These are phyloP conservation scores for Chlorodrepanis virens DNA, from an alignment of 2,113 vertebrate species.

Conservation along the genomic window DNA sequence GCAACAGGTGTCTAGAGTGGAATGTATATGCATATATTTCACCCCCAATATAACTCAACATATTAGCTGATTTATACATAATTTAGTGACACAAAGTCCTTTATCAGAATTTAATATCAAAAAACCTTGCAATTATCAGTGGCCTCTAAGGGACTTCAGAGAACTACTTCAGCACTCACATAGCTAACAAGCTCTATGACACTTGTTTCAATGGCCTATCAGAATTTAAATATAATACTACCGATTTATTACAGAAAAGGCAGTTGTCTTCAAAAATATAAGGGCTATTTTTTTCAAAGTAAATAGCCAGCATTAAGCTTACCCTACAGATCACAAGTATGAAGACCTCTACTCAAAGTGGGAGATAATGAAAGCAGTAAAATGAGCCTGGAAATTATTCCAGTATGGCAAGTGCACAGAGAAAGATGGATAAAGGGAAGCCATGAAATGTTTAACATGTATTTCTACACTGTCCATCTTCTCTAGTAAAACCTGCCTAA, in stretches of 20 bases:
- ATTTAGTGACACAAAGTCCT: neutral
- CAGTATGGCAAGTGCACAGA: neutral
- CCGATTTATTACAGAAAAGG: neutral
- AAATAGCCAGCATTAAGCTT: neutral
- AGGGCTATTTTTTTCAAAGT: neutral
- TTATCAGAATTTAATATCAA: neutral
- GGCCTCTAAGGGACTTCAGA: neutral
- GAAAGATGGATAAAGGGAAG: neutral
- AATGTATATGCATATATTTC: neutral
- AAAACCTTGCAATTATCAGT: neutral
- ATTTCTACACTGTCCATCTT: neutral
- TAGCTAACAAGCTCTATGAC: neutral
- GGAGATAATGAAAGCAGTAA: neutral
- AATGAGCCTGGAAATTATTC: neutral
- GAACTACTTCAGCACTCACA: neutral
- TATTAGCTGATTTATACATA: neutral
- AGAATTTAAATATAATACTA: neutral
- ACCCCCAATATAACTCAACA: neutral
- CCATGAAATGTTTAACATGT: neutral
- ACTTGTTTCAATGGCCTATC: neutral
- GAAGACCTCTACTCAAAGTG: neutral
- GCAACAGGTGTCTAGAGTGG: neutral
- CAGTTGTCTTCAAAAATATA: neutral
- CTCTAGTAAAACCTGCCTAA: neutral
- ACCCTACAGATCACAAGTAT: neutral